Conservation (phyloP, 2,113 vertebrate genomes). For the Spea bombifrons region DNA sequence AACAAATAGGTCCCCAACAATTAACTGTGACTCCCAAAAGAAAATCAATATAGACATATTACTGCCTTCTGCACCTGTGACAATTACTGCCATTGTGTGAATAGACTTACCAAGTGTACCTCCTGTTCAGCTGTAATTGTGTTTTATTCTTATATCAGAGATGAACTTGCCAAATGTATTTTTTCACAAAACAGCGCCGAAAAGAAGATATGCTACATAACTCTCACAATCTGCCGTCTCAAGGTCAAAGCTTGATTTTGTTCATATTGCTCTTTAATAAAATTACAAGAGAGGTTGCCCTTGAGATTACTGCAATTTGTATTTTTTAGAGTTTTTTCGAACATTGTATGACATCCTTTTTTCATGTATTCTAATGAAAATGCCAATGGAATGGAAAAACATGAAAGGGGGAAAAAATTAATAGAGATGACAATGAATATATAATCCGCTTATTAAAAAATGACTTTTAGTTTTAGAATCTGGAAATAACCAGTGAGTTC, state of each 20-base stretch:
- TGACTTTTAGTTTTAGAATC: no score
- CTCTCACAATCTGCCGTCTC: conserved; percentile 21
- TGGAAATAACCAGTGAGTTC: no score
- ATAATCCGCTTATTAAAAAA: neutral
- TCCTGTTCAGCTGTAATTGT: conserved; percentile 43
- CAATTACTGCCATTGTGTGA: conserved; percentile 42
- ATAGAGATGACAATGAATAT: neutral
- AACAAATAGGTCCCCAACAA: conserved; percentile 39
- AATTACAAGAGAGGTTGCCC: conserved; percentile 22
- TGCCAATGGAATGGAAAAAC: neutral
- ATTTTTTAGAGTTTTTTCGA: neutral
- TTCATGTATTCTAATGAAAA: neutral
- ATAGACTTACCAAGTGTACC: conserved; percentile 21
- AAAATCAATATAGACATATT: conserved; percentile 42
- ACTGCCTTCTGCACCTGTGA: conserved; percentile 41
- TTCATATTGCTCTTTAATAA: conserved; percentile 6
- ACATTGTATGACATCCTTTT: neutral
- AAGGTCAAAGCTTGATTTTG: conserved; percentile 29
- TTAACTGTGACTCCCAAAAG: conserved; percentile 36
- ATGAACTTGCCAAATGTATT: conserved; percentile 35
- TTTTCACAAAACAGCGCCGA: conserved; percentile 19
- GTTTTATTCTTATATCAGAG: conserved; percentile 41
- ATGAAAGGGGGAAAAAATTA: neutral
- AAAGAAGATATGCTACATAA: conserved; percentile 21
- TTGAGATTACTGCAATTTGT: conserved; percentile 11